Percentiles rank a stretch among this genome's conserved stretches.
phyloP scores from a whole-genome alignment of 2,888 invertebrate species.

The Folsomia candida region DNA sequence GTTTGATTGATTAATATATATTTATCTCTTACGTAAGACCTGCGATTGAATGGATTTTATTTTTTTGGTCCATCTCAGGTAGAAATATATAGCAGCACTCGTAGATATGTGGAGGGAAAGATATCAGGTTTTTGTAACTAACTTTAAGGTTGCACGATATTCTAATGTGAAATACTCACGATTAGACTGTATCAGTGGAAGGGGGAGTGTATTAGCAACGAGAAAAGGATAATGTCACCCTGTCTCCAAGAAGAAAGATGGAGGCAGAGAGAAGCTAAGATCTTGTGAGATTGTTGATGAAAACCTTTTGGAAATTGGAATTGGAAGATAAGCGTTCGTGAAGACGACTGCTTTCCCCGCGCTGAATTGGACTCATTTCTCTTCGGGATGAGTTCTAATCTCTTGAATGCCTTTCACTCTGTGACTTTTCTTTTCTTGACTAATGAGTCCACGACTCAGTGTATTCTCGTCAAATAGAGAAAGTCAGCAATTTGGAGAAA shows the following conservation, averaged over 20 bases:
- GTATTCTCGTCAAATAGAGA: no score
- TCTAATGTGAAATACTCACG: no score
- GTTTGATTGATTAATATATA: no score
- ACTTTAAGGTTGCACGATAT: no score
- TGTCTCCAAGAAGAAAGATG: slow-evolving; percentile 7
- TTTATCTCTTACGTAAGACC: no score
- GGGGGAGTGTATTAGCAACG: not conserved
- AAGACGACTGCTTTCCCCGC: slow-evolving; percentile 10
- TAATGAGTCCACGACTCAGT: slow-evolving; percentile 9
- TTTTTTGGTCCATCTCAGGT: no score
- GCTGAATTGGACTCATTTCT: slow-evolving; percentile 16
- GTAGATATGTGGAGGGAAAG: no score
- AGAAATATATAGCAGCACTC: no score
- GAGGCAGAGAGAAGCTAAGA: slow-evolving; percentile 5
- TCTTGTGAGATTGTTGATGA: slow-evolving; percentile 15
- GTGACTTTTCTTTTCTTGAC: slow-evolving; percentile 4
- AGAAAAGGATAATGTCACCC: not conserved
- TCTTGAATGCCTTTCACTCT: slow-evolving; percentile 16
- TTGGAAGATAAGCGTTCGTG: slow-evolving; percentile 12
- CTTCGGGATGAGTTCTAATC: slow-evolving; percentile 19
- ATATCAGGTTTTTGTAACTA: no score
- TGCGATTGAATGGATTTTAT: no score
- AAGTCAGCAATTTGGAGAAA: no score
- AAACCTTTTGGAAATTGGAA: slow-evolving; percentile 23
- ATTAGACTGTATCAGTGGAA: not conserved